phyloP scores from a whole-genome alignment of 2,888 invertebrate species.

The Scaptodrosophila latifasciaeformis region DNA sequence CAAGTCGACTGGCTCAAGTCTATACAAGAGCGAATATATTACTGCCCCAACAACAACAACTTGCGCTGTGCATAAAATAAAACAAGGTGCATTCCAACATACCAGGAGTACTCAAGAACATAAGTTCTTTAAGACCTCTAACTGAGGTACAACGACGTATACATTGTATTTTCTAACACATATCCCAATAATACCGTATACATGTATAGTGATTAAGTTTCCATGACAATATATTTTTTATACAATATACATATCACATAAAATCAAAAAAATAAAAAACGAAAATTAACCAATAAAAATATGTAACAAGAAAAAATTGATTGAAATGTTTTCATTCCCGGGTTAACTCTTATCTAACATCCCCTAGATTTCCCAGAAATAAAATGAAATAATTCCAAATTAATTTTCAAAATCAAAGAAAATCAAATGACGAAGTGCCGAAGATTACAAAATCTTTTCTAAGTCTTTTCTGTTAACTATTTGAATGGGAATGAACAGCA shows the following conservation, averaged over 20 bases:
- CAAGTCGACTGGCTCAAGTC: conserved; percentile 77
- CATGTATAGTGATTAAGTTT: conserved; percentile 38
- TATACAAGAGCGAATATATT: conserved; percentile 86
- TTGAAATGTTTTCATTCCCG: too few relatives aligned
- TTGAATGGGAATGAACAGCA: too few relatives aligned
- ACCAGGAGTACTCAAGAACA: conserved; percentile 89
- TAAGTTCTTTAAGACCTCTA: conserved; percentile 82
- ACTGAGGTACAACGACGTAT: conserved; percentile 28
- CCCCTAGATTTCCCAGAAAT: too few relatives aligned
- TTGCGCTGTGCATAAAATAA: conserved; percentile 86
- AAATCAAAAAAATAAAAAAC: background rate
- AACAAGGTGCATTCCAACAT: conserved; percentile 87
- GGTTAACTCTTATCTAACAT: too few relatives aligned
- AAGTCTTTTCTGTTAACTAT: too few relatives aligned
- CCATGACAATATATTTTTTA: conserved; percentile 58
- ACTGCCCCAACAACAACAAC: conserved; percentile 82
- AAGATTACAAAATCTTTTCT: too few relatives aligned
- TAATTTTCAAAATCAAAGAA: too few relatives aligned
- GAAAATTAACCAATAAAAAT: background rate
- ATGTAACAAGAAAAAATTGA: too few relatives aligned
- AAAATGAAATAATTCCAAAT: too few relatives aligned
- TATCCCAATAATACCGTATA: conserved; percentile 27
- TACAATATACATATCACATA: conserved; percentile 37
- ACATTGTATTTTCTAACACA: conserved; percentile 14
- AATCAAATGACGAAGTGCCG: too few relatives aligned